phyloP scores from a whole-genome alignment of 2,888 invertebrate species.

The Lamellibrachia satsuma region DNA sequence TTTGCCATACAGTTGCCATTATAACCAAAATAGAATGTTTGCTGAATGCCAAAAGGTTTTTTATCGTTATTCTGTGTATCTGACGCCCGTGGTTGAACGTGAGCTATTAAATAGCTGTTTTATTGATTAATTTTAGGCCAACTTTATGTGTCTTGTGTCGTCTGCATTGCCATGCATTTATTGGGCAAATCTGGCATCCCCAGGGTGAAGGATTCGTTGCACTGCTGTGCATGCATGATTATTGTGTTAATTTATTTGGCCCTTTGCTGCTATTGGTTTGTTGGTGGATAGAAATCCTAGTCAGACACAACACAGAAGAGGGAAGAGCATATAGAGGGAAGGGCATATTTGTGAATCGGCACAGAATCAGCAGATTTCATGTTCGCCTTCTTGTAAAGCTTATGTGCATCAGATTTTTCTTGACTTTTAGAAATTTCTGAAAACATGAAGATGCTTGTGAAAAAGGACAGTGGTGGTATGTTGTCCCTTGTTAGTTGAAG shows the following conservation, averaged over 20 bases:
- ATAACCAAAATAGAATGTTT: neutral
- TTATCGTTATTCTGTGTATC: neutral
- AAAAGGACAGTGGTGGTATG: neutral
- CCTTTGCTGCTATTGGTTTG: neutral
- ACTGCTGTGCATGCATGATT: neutral
- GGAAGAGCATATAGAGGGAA: neutral
- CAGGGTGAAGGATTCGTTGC: neutral
- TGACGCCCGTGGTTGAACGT: neutral
- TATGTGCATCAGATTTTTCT: neutral
- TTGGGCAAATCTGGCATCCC: neutral
- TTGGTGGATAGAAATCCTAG: neutral
- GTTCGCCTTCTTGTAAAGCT: neutral
- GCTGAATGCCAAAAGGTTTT: neutral
- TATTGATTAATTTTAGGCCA: neutral
- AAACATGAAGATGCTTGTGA: neutral
- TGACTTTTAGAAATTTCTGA: neutral
- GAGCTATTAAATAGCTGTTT: conserved; percentile 11
- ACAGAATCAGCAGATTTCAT: neutral
- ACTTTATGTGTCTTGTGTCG: neutral
- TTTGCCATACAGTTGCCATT: neutral
- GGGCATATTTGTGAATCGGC: neutral
- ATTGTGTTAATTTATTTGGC: neutral
- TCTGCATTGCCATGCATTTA: neutral
- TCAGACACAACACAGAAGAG: neutral
- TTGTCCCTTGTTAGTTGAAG: neutral